Evolutionary conservation across 2,797 vertebrate species (phyloP), one percentile per base, ranked within the genome.

Genomic region (Peromyscus melanophrys): DNA sequence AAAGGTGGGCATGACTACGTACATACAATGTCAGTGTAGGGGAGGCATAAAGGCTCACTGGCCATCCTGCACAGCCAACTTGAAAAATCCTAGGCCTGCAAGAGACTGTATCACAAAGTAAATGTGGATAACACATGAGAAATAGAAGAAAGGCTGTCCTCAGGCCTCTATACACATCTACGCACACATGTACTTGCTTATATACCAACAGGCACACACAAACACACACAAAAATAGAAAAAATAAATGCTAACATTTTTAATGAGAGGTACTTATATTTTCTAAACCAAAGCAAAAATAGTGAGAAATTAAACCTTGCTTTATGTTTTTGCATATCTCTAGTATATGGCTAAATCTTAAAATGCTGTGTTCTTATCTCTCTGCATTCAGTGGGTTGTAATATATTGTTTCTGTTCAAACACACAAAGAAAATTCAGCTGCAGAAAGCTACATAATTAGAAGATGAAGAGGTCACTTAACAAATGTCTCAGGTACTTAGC

Each of bases 241-340:
- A 21, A 90, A 49, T 55, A 78, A 19, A 78, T 55, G 11, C 27
- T 84, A 59, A 89, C 73, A 78, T 73, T 84, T 84, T 83, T 19
- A 43, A 90, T 80, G 8, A 80, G 89, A 95, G 85, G 1, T 40
- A 63, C 13, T 59, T 49, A 16, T 84, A 7, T 69, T 89, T 96
- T 91, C 71, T 43, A 78, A 95, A 92, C 78, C 29, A 82, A 92
- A 88, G n/a, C 57, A 92, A 86, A 94, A 84, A 93, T 34, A 65
- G 4, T 17, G 12, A 90, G 57, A 65, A 87, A 89, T 61, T 16
- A 88, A n/a, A 9, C 11, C 31, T 61, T 80, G 27, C 31, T 93
- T 63, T 69, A 80, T 31, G 2, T 82, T 87, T 95, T 73, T 77
- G 31, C 25, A n/a, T 12, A 76, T 92, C 65, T 92, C 85, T 73